Conservation (phyloP, 2,888 invertebrate genomes). For the Andrena hattorfiana region DNA sequence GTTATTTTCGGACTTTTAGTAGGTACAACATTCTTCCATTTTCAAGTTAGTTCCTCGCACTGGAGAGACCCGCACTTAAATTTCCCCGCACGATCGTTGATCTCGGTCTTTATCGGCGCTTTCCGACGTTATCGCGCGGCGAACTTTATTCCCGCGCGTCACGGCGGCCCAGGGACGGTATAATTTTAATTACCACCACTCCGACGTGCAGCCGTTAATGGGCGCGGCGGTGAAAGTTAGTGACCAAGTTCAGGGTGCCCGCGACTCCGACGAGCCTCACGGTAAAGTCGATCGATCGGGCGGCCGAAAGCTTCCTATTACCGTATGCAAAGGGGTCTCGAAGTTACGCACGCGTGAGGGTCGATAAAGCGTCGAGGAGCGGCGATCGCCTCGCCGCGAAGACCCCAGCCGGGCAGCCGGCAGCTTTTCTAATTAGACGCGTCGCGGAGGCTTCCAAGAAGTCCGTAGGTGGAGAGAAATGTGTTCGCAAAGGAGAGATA, state of each 20-base stretch:
- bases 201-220: neutral
- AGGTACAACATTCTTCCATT: neutral
- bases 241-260: conserved; percentile 5
- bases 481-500: neutral
- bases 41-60: neutral
- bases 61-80: neutral
- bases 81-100: conserved; percentile 14
- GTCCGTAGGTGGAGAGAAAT: neutral
- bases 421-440: conserved; percentile 5
- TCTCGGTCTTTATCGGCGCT: conserved; percentile 8
- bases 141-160: conserved; percentile 4
- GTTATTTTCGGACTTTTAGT: too few relatives aligned
- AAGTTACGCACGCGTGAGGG: conserved; percentile 3
- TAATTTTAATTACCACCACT: conserved; percentile 28
- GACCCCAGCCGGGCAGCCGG: neutral
- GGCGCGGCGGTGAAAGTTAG: neutral
- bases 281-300: neutral
- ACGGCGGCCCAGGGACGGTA: neutral
- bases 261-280: neutral
- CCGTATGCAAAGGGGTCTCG: neutral
- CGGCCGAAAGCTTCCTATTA: neutral
- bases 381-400: neutral
- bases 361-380: neutral
- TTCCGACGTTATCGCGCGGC: conserved; percentile 9
- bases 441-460: neutral